A percentile compares a stretch with the other conserved stretches of the same genome.
Evolutionary conservation across 1,140 invertebrate species (phyloP).

Genomic region (Lutraria rhynchaena): DNA sequence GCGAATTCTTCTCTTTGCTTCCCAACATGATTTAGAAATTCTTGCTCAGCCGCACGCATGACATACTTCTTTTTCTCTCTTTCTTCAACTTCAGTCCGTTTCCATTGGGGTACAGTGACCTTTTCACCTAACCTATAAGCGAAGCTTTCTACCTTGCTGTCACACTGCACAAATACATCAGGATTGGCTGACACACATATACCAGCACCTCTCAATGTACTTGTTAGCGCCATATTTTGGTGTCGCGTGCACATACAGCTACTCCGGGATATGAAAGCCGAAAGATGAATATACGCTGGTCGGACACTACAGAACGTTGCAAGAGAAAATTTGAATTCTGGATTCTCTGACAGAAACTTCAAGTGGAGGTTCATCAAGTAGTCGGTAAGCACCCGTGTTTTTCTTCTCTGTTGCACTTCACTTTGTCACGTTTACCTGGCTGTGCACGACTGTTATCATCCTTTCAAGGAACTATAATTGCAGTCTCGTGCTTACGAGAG

Average conservation of each 20-base stretch:
- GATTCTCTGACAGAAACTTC: conserved; percentile 9
- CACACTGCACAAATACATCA: neutral
- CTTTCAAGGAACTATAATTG: no score
- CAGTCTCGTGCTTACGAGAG: no score
- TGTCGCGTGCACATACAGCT: neutral
- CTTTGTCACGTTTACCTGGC: conserved; percentile 1
- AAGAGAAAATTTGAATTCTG: neutral
- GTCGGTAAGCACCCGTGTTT: neutral
- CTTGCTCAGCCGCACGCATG: neutral
- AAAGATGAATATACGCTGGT: neutral
- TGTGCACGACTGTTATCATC: conserved; percentile 9
- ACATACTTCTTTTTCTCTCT: neutral
- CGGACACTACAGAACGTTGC: neutral
- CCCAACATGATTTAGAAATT: neutral
- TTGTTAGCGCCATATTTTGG: conserved; percentile 8
- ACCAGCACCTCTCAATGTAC: neutral
- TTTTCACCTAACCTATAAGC: neutral
- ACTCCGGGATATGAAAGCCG: neutral
- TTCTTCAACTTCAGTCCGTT: conserved; percentile 12
- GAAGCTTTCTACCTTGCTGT: conserved; percentile 8
- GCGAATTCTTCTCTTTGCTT: neutral
- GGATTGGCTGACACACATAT: neutral
- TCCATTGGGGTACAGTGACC: conserved; percentile 23
- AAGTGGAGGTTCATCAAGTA: neutral
- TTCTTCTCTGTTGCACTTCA: neutral